Percentiles rank a stretch among this genome's conserved stretches.
These are phyloP conservation scores for Halocynthia aurantium DNA, from an alignment of 23 tunicate genomes.

Conservation along the genomic window DNA sequence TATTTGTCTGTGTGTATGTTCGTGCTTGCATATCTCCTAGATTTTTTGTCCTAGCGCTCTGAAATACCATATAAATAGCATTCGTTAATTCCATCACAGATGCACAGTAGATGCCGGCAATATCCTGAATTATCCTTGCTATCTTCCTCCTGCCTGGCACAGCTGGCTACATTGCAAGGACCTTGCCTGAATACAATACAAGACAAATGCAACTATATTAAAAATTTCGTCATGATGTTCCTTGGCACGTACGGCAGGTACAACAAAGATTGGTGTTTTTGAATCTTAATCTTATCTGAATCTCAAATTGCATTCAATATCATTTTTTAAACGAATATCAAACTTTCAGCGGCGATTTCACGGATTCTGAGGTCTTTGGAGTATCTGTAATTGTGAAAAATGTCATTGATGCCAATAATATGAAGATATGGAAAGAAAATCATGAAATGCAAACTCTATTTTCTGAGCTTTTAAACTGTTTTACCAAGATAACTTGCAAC, in stretches of 20 bases:
- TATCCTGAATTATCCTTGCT: background rate
- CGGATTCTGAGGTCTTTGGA: constrained; percentile 40
- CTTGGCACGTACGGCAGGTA: constrained; percentile 41
- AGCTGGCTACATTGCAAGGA: constrained; percentile 69
- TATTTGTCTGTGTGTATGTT: too few species aligned
- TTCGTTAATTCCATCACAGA: too few species aligned
- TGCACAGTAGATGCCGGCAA: background rate
- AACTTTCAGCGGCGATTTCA: background rate
- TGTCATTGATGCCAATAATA: constrained; percentile 40
- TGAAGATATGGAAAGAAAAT: constrained; percentile 40
- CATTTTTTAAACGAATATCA: too few species aligned
- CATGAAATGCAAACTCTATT: constrained; percentile 31
- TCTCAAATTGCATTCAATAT: too few species aligned
- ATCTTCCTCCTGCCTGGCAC: constrained; percentile 51
- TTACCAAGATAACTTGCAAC: constrained; percentile 33
- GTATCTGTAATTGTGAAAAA: constrained; percentile 41
- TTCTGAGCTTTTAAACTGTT: constrained; percentile 29
- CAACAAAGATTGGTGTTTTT: too few species aligned
- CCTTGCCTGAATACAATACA: constrained; percentile 12
- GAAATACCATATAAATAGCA: too few species aligned
- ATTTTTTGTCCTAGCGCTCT: too few species aligned
- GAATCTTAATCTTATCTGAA: too few species aligned
- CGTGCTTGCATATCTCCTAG: too few species aligned
- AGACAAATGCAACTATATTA: constrained; percentile 19
- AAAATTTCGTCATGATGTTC: constrained; percentile 36